Evolutionary conservation across 2,888 invertebrate species (phyloP), one percentile per base, ranked within the genome.

Genomic region (Nebria brevicollis): DNA sequence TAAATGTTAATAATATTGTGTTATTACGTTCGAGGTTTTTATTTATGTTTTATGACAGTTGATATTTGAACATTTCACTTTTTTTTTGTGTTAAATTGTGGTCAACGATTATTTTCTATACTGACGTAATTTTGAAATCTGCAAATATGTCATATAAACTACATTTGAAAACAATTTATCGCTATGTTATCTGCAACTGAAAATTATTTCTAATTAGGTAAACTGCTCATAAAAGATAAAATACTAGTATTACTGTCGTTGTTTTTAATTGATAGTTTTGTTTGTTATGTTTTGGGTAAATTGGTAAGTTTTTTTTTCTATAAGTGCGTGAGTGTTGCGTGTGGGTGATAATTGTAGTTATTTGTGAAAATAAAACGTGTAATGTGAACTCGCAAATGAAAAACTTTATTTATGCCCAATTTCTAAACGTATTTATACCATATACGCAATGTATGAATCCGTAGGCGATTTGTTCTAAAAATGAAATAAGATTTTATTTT

Each of bases 401-500:
- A 54, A 54, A 54, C 8, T 54, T 34, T 34, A 34, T 34, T 4
- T 34, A 11, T 54, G 2, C 2, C 2, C 54, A 54, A 54, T 54
- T 54, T 54, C 4, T 54, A 6, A 26, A 10, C 2, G 26, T 72
- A 72, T 66, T 66, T 66, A n/a, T 10, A 15, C 15, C 10, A 68
- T 72, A 25, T 26, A 72, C 42, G 34, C 11, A 26, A 41, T 1
- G 11, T 72, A 20, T 72, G 25, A 41, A 72, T 34, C 34, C 11
- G 74, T 74, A 43, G 74, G 10, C 74, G 54, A 7, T 74, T 43
- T 43, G 43, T 74, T 7, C 74, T 74, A 74, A 74, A 74, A 74
- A 74, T 74, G 74, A 74, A 74, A 43, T 74, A 42, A 74, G 74
- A 74, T 74, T 43, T 74, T 74, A 43, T 74, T 74, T 74, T 74